Conservation (phyloP, 2,888 invertebrate species). For the Notodonta ziczac region DNA sequence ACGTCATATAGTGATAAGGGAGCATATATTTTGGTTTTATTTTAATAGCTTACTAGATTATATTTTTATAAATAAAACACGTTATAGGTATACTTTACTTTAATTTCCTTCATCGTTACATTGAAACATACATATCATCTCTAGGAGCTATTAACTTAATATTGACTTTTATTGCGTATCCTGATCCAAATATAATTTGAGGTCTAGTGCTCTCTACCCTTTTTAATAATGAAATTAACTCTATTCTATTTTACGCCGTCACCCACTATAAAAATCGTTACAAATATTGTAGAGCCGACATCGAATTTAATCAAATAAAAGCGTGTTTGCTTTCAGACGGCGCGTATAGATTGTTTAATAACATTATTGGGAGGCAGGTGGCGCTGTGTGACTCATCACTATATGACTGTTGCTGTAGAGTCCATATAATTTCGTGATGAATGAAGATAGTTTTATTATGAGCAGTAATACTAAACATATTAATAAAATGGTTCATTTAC, state of each 20-base stretch:
- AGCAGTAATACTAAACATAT: no score
- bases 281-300: neutral
- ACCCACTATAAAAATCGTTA: neutral
- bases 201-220: neutral
- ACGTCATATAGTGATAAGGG: no score
- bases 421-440: conserved; percentile 8
- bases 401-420: conserved; percentile 39
- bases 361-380: conserved; percentile 53
- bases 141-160: no score
- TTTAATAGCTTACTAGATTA: no score
- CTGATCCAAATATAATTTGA: no score
- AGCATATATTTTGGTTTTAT: no score
- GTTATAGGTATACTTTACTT: no score
- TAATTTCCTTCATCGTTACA: no score
- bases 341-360: conserved; percentile 43
- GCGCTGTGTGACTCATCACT: conserved; percentile 47
- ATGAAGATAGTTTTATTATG: neutral
- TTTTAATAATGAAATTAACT: neutral
- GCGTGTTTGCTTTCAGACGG: conserved; percentile 34
- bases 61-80: no score
- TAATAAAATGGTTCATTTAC: no score
- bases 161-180: no score
- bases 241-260: neutral
- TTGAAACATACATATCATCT: no score
- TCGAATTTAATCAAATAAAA: conserved; percentile 46